A percentile compares a stretch with the other conserved stretches of the same genome.
phyloP scores from a whole-genome alignment of 2,797 vertebrate genomes.

The Columba guinea region DNA sequence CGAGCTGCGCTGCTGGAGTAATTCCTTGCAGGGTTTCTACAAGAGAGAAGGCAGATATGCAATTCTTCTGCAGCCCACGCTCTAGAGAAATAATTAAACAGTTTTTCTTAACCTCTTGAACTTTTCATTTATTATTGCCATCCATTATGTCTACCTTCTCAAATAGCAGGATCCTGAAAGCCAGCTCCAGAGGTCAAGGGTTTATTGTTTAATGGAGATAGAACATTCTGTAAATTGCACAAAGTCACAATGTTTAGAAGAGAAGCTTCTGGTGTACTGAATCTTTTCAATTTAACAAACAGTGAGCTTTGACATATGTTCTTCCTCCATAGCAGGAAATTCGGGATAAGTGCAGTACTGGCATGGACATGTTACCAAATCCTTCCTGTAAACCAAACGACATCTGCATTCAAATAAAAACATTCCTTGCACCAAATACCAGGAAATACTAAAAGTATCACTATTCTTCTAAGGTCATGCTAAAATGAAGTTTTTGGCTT shows the following conservation, averaged over 20 bases:
- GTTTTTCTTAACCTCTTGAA: slow-evolving; percentile 84
- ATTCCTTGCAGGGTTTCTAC: slow-evolving; percentile 61
- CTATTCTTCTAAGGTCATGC: slow-evolving; percentile 82
- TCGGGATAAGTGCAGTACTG: slow-evolving; percentile 84
- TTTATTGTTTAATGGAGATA: slow-evolving; percentile 88
- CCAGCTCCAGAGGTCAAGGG: slow-evolving; percentile 79
- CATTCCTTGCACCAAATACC: slow-evolving; percentile 82
- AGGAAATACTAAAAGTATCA: slow-evolving; percentile 83
- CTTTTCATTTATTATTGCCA: slow-evolving; percentile 79
- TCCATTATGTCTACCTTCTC: slow-evolving; percentile 80
- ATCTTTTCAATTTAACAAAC: slow-evolving; percentile 82
- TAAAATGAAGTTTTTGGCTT: slow-evolving; percentile 81
- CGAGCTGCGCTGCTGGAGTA: slow-evolving; percentile 19
- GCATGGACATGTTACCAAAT: slow-evolving; percentile 82
- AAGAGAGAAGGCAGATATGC: slow-evolving; percentile 63
- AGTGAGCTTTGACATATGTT: slow-evolving; percentile 82
- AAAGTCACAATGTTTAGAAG: slow-evolving; percentile 86
- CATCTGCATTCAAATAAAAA: slow-evolving; percentile 85
- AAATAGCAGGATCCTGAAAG: slow-evolving; percentile 79
- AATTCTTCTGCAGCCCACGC: slow-evolving; percentile 69
- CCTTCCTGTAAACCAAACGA: slow-evolving; percentile 86
- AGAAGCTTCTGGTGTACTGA: slow-evolving; percentile 83
- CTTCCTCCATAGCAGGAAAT: slow-evolving; percentile 82
- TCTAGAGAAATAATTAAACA: slow-evolving; percentile 85
- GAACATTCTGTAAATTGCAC: slow-evolving; percentile 87